Percentiles rank a stretch among this genome's conserved stretches.
These are phyloP conservation scores for Allophyes oxyacanthae DNA, from an alignment of 2,888 invertebrate species.

Conservation along the genomic window DNA sequence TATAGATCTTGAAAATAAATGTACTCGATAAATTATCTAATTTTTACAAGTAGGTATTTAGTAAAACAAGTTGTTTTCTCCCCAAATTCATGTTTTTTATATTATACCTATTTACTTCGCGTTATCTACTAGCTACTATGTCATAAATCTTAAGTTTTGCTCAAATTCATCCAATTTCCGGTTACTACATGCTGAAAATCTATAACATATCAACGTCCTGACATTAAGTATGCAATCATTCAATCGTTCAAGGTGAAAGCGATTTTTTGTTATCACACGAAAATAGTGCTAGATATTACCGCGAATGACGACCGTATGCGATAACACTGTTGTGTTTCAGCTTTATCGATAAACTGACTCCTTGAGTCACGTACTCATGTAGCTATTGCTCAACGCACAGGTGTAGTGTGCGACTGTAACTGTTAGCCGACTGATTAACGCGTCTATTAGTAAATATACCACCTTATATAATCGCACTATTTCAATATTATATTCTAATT, in stretches of 20 bases:
- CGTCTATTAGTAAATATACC: constrained; percentile 54
- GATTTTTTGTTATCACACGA: constrained; percentile 72
- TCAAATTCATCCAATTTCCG: constrained; percentile 1
- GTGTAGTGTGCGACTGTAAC: constrained; percentile 59
- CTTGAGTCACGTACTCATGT: constrained; percentile 88
- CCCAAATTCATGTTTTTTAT: constrained; percentile 2
- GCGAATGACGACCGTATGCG: constrained; percentile 75
- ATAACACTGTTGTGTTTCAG: constrained; percentile 82
- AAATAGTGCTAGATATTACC: constrained; percentile 72
- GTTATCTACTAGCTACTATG: constrained; percentile 16
- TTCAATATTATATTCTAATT: constrained; percentile 53
- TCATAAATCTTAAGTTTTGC: neutral
- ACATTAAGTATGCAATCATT: constrained; percentile 29
- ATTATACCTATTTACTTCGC: neutral
- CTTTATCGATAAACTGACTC: constrained; percentile 75
- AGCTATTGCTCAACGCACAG: constrained; percentile 74
- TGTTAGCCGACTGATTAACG: constrained; percentile 44
- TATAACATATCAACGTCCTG: constrained; percentile 8
- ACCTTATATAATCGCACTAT: constrained; percentile 46
- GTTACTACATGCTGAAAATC: constrained; percentile 8
- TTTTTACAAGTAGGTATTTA: too few relatives aligned
- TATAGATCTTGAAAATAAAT: constrained; percentile 11
- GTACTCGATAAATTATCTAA: neutral
- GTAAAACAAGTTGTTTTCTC: constrained; percentile 27
- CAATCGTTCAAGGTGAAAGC: constrained; percentile 77